These are phyloP conservation scores for Propithecus perrieri DNA, from an alignment of 2,797 vertebrate genomes.

Conservation along the genomic window DNA sequence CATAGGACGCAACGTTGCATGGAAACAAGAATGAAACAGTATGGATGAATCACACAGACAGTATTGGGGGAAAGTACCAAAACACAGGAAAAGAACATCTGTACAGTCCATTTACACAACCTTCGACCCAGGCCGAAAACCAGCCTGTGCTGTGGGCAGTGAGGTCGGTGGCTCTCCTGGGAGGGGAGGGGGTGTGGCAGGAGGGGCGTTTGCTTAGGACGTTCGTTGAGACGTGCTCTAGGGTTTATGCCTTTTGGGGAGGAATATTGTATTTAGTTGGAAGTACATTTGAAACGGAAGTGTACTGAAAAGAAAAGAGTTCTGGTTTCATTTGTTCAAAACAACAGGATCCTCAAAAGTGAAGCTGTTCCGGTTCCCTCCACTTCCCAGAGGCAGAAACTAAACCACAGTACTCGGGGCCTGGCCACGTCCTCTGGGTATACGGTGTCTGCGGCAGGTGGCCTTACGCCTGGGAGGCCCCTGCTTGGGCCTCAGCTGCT, in stretches of 20 bases:
- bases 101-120: no score
- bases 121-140: rapidly evolving
- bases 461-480: neutral
- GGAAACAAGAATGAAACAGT: neutral
- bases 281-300: neutral
- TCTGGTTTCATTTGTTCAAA: neutral
- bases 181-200: neutral
- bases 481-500: no score
- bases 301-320: neutral
- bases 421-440: neutral
- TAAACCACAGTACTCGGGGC: neutral
- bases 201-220: neutral
- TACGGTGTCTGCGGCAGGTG: rapidly evolving
- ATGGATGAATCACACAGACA: neutral
- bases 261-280: neutral
- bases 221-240: neutral
- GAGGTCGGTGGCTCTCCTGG: neutral
- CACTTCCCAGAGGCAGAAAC: neutral
- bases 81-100: neutral
- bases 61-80: neutral
- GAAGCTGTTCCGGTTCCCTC: neutral
- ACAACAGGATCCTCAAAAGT: neutral
- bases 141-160: neutral
- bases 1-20: neutral
- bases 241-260: neutral